Conservation (phyloP, 2,888 invertebrate species). For the Drosophila maculinotata region DNA sequence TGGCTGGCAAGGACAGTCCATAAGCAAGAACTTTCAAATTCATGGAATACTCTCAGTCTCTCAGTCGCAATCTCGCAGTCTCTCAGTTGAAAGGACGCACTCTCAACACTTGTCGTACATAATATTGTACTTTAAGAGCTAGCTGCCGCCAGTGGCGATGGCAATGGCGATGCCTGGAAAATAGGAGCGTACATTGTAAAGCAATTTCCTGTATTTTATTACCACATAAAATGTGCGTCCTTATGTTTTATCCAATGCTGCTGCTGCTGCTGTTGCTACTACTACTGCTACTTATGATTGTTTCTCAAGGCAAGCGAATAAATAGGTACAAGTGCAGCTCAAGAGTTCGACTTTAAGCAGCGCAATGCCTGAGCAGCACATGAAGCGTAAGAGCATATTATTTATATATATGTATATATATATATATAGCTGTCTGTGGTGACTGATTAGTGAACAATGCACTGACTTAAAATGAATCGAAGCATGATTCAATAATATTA, state of each 20-base stretch:
- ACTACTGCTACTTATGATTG: conserved; percentile 46
- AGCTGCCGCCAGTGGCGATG: conserved; percentile 44
- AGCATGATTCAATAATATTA: too few species aligned
- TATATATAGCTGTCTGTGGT: background rate
- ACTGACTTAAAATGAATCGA: too few species aligned
- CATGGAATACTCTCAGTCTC: conserved; percentile 47
- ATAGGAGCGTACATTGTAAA: conserved; percentile 68
- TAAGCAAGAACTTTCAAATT: conserved; percentile 61
- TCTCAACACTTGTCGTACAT: conserved; percentile 68
- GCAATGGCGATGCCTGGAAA: conserved; percentile 29
- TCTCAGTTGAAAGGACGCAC: conserved; percentile 25
- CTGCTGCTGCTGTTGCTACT: conserved; percentile 4
- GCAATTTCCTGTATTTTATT: conserved; percentile 76
- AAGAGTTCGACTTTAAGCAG: conserved; percentile 41
- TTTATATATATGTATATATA: background rate
- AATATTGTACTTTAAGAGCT: conserved; percentile 69
- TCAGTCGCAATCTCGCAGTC: conserved; percentile 7
- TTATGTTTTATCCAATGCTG: conserved; percentile 22
- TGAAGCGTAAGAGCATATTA: conserved; percentile 6
- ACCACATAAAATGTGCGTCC: conserved; percentile 64
- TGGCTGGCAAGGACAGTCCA: conserved; percentile 44
- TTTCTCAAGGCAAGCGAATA: conserved; percentile 44
- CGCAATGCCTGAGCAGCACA: conserved; percentile 42
- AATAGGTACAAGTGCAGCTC: conserved; percentile 36
- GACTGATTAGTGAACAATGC: too few species aligned